These are phyloP conservation scores for Drosophila setosimentum DNA, from an alignment of 2,888 invertebrate genomes.

Conservation along the genomic window DNA sequence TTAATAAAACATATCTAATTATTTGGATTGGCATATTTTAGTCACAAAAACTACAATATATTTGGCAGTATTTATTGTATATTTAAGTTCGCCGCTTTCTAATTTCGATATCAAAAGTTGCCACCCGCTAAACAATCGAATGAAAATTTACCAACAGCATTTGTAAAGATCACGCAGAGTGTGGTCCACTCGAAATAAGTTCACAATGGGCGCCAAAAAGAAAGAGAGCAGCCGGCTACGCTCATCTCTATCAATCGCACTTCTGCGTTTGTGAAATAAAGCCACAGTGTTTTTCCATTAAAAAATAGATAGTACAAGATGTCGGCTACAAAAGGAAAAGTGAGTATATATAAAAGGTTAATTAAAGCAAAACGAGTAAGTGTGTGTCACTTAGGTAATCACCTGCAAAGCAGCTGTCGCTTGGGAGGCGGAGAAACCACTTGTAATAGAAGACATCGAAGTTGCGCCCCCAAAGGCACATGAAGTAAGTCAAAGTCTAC, in stretches of 20 bases:
- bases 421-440: conserved; percentile 96
- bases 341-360: conserved; percentile 40
- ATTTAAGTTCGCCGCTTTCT: conserved; percentile 17
- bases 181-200: conserved; percentile 2
- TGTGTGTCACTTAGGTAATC: conserved; percentile 88
- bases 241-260: conserved; percentile 29
- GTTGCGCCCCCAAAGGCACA: conserved; percentile 97
- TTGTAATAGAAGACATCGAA: conserved; percentile 95
- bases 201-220: conserved; percentile 22
- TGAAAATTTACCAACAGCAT: neutral
- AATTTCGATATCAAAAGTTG: neutral
- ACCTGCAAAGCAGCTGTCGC: conserved; percentile 98
- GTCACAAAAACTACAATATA: neutral
- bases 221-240: conserved; percentile 16
- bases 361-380: conserved; percentile 12
- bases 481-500: conserved; percentile 88
- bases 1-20: neutral
- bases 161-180: neutral
- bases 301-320: conserved; percentile 37
- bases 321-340: conserved; percentile 77
- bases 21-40: neutral
- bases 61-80: conserved; percentile 10
- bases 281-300: conserved; percentile 28
- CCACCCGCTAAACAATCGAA: neutral
- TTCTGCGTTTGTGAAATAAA: conserved; percentile 20